A percentile compares a stretch with the other conserved stretches of the same genome.
Evolutionary conservation across 2,797 vertebrate genomes (phyloP).

Genomic region (Pseudochirops corinnae): DNA sequence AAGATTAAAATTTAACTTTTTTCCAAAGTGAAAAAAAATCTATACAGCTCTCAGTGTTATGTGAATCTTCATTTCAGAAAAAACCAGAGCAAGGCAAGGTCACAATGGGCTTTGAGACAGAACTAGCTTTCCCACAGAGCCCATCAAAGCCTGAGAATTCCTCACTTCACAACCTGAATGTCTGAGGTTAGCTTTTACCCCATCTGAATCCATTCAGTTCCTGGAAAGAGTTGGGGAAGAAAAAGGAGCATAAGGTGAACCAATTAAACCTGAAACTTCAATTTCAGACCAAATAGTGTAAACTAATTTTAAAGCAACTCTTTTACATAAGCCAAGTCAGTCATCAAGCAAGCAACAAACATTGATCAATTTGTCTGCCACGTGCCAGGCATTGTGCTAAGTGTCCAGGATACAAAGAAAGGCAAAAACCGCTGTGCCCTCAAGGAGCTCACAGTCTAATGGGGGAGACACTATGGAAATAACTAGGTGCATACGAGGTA

Average conservation of each 20-base stretch:
- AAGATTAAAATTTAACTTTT: not conserved
- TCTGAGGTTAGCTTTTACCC: slow-evolving; percentile 7
- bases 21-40: not conserved
- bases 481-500: not conserved
- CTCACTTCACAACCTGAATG: not conserved
- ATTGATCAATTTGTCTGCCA: not conserved
- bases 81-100: not conserved
- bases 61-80: not conserved
- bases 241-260: not conserved
- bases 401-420: not conserved
- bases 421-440: not conserved
- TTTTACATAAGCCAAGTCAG: not conserved
- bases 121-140: not conserved
- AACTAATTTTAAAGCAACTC: too few species aligned
- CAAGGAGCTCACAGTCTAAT: not conserved
- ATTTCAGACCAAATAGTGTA: too few species aligned
- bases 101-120: not conserved
- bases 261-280: not conserved
- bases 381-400: not conserved
- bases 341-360: not conserved
- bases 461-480: not conserved
- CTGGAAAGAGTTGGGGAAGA: not conserved
- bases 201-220: slow-evolving; percentile 4
- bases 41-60: not conserved
- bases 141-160: not conserved